Evolutionary conservation across 23 tunicate genomes (phyloP).

Genomic region (Diplosoma virens): DNA sequence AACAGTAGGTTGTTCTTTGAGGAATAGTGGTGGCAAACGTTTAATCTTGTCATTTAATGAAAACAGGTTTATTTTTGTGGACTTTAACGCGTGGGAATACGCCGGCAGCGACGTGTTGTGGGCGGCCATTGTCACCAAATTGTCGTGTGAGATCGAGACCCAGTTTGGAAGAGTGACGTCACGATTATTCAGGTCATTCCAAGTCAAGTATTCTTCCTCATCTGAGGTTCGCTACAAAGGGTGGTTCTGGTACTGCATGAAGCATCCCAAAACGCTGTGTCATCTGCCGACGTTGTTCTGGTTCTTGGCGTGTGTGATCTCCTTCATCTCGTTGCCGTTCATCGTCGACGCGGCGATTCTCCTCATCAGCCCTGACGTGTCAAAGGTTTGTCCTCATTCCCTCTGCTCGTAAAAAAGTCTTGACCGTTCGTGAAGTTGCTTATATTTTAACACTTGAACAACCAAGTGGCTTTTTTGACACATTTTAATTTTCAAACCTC

Average conservation of each 20-base stretch:
- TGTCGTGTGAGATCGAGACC: slow-evolving; percentile 67
- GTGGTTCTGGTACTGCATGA: slow-evolving; percentile 53
- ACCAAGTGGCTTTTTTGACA: no score
- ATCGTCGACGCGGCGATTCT: slow-evolving; percentile 45
- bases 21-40: no score
- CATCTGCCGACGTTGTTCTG: slow-evolving; percentile 58
- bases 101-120: slow-evolving; percentile 87
- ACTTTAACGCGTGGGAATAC: slow-evolving; percentile 89
- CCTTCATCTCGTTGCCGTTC: slow-evolving; percentile 51
- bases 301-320: slow-evolving; percentile 47
- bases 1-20: no score
- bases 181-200: slow-evolving; percentile 57
- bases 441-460: no score
- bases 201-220: no score
- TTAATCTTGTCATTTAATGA: no score
- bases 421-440: no score
- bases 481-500: no score
- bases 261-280: slow-evolving; percentile 70
- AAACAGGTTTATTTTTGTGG: slow-evolving; percentile 55
- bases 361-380: slow-evolving; percentile 39
- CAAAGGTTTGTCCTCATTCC: no score
- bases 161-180: slow-evolving; percentile 62
- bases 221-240: no score
- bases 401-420: no score
- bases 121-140: slow-evolving; percentile 79